phyloP scores from a whole-genome alignment of 1,140 invertebrate genomes.

The Drosophila arawakana region DNA sequence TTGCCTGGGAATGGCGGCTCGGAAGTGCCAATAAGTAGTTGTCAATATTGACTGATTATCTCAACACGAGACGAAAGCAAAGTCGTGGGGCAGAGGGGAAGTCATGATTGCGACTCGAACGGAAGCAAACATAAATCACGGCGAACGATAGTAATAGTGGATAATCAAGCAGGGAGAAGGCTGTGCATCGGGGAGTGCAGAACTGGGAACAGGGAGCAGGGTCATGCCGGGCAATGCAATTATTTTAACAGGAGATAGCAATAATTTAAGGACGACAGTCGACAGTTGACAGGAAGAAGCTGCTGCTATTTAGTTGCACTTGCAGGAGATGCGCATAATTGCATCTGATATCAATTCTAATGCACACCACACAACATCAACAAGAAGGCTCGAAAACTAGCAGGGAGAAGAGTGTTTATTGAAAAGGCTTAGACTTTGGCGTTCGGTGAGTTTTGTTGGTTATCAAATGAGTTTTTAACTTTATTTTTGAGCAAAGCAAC shows the following conservation, averaged over 20 bases:
- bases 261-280: conserved; percentile 53
- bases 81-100: conserved; percentile 16
- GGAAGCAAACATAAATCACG: conserved; percentile 79
- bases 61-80: conserved; percentile 54
- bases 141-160: conserved; percentile 28
- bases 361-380: conserved; percentile 2
- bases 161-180: too few species aligned
- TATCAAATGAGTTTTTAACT: too few species aligned
- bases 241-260: conserved; percentile 63
- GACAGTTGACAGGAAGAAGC: conserved; percentile 72
- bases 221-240: conserved; percentile 56
- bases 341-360: conserved; percentile 59
- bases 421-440: too few species aligned
- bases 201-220: neutral
- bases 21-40: conserved; percentile 84
- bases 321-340: conserved; percentile 77
- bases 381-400: too few species aligned
- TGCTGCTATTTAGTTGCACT: conserved; percentile 73
- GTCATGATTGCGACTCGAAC: conserved; percentile 68
- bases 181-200: too few species aligned
- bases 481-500: too few species aligned
- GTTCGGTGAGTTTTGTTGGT: too few species aligned
- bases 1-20: conserved; percentile 37
- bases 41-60: conserved; percentile 84
- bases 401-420: too few species aligned